These are phyloP conservation scores for Nowickia ferox DNA, from an alignment of 2,888 invertebrate genomes.

Conservation along the genomic window DNA sequence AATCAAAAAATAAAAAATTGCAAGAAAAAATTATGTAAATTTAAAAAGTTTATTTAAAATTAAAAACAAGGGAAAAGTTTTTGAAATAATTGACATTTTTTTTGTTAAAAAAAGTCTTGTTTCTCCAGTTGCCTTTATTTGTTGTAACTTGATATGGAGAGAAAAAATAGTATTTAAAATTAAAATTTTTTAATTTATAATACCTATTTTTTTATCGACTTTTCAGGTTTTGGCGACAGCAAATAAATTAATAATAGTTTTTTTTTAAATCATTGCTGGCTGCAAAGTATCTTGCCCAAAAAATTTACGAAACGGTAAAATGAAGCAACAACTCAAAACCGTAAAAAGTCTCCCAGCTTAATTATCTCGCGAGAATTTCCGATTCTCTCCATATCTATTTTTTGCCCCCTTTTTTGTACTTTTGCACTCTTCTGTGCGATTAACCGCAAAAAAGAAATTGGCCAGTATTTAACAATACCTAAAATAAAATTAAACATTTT, in stretches of 20 bases:
- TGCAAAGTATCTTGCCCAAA: slow-evolving; percentile 44
- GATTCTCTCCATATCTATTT: background rate
- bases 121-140: background rate
- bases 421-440: slow-evolving; percentile 3
- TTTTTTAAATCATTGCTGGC: slow-evolving; percentile 4
- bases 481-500: background rate
- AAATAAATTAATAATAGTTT: slow-evolving; percentile 38
- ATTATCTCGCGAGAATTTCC: slow-evolving; percentile 24
- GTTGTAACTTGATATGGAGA: background rate
- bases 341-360: background rate
- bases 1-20: background rate
- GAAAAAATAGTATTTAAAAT: background rate
- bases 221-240: slow-evolving; percentile 25
- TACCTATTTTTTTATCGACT: slow-evolving; percentile 48
- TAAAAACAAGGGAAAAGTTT: too few relatives aligned
- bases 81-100: too few relatives aligned
- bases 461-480: slow-evolving; percentile 7
- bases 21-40: background rate
- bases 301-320: slow-evolving; percentile 34
- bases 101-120: too few relatives aligned
- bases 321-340: background rate
- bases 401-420: background rate
- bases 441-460: slow-evolving; percentile 23
- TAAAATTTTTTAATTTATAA: background rate
- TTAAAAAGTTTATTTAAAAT: background rate